Percentiles rank a stretch among this genome's conserved stretches.
These are phyloP conservation scores for Pachycephala philippinensis DNA, from an alignment of 2,113 vertebrate genomes.

Conservation along the genomic window DNA sequence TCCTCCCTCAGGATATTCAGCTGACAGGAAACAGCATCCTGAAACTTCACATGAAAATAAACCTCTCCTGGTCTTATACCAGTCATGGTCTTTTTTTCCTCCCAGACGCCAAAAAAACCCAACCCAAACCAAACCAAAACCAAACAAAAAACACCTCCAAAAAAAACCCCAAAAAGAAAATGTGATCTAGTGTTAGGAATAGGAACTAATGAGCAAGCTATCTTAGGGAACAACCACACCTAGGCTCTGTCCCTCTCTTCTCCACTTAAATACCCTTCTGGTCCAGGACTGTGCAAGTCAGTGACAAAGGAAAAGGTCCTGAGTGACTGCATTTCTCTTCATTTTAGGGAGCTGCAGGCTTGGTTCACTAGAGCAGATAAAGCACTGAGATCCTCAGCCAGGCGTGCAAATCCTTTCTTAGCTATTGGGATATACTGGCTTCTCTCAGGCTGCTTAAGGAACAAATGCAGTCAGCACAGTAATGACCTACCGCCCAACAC, in stretches of 20 bases:
- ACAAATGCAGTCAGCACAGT: slow-evolving; percentile 29
- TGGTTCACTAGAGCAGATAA: slow-evolving; percentile 59
- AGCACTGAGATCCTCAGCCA: slow-evolving; percentile 34
- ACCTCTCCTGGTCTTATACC: background rate
- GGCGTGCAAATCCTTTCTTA: slow-evolving; percentile 59
- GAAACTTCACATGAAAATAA: background rate
- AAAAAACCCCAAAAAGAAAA: background rate
- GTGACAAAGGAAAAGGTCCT: slow-evolving; percentile 1
- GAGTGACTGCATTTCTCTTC: background rate
- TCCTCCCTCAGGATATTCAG: background rate
- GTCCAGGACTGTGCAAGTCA: background rate
- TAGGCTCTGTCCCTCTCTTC: background rate
- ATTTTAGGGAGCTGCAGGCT: slow-evolving; percentile 1
- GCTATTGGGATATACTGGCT: slow-evolving; percentile 48
- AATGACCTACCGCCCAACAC: slow-evolving; percentile 4
- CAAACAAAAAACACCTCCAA: background rate
- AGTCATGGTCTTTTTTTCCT: background rate
- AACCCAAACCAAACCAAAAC: background rate
- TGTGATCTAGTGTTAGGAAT: background rate
- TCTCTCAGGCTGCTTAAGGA: slow-evolving; percentile 37
- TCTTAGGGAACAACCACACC: background rate
- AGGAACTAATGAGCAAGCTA: background rate
- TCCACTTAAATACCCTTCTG: background rate
- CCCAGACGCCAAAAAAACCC: no score
- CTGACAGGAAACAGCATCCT: background rate